A percentile compares a stretch with the other conserved stretches of the same genome.
These are phyloP conservation scores for Lordiphosa fenestrarum DNA, from an alignment of 2,888 invertebrate genomes.

Conservation along the genomic window DNA sequence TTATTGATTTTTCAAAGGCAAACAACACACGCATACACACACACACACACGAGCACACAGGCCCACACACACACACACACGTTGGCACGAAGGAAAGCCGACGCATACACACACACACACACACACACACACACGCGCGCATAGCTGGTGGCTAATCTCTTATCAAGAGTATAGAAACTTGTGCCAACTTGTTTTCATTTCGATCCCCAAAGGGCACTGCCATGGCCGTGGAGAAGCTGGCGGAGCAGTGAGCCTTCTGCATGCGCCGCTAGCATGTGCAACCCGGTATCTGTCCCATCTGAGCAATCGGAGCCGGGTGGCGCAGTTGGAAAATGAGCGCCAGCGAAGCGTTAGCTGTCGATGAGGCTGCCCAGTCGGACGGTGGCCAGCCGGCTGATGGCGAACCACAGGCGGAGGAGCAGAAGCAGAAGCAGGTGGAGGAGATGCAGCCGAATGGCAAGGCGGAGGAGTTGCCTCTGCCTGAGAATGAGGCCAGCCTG, in stretches of 20 bases:
- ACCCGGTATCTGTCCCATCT: slow-evolving; percentile 13
- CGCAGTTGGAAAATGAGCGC: slow-evolving; percentile 55
- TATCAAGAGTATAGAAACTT: slow-evolving; percentile 46
- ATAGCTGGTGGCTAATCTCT: slow-evolving; percentile 55
- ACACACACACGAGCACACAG: slow-evolving; percentile 8
- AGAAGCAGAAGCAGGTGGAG: neutral
- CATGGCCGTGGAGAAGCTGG: slow-evolving; percentile 51
- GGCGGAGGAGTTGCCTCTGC: neutral
- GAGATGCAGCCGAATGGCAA: slow-evolving; percentile 7
- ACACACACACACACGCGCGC: slow-evolving; percentile 11
- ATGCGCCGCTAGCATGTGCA: slow-evolving; percentile 55
- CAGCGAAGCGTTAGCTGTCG: slow-evolving; percentile 40
- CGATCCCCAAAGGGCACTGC: slow-evolving; percentile 30
- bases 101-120: slow-evolving; percentile 21
- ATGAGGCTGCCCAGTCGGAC: slow-evolving; percentile 21
- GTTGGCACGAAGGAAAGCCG: slow-evolving; percentile 17
- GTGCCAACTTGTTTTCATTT: slow-evolving; percentile 9
- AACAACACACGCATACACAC: slow-evolving; percentile 14
- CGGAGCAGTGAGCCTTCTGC: slow-evolving; percentile 31
- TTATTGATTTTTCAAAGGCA: slow-evolving; percentile 36
- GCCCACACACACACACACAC: slow-evolving; percentile 9
- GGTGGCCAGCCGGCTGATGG: slow-evolving; percentile 15
- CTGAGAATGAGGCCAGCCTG: slow-evolving; percentile 2
- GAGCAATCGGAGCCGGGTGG: slow-evolving; percentile 16
- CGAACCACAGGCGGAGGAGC: slow-evolving; percentile 7